Percentiles rank a stretch among this genome's conserved stretches.
These are phyloP conservation scores for Galaxea fascicularis DNA, from an alignment of 92 coral and sea anemone genomes.

Conservation along the genomic window DNA sequence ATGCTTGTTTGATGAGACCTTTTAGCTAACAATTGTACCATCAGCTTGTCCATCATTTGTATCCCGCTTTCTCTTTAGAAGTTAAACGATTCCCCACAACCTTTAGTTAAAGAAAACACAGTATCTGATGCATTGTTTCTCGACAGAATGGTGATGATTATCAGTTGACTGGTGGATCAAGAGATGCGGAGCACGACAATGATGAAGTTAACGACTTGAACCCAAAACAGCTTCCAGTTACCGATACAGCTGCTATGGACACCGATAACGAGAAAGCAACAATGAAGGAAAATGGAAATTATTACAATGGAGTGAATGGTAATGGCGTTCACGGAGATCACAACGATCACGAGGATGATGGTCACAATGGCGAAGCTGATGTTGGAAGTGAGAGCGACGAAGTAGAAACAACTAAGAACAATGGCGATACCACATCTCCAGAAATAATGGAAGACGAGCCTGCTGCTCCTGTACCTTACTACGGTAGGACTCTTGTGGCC, in stretches of 20 bases:
- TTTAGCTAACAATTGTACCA: too few relatives aligned
- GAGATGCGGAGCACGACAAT: neutral
- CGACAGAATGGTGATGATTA: slow-evolving; percentile 21
- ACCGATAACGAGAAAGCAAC: neutral
- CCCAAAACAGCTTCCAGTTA: neutral
- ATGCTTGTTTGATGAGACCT: too few relatives aligned
- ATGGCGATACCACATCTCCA: neutral
- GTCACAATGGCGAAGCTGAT: neutral
- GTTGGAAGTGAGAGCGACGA: neutral
- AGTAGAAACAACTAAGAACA: neutral
- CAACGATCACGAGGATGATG: neutral
- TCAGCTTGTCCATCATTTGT: too few relatives aligned
- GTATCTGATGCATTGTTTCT: neutral
- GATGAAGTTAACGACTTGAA: neutral
- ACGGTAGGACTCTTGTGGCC: slow-evolving; percentile 42
- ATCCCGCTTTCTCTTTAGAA: too few relatives aligned
- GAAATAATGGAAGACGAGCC: slow-evolving; percentile 10
- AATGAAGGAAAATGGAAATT: slow-evolving; percentile 18
- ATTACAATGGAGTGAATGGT: slow-evolving; percentile 12
- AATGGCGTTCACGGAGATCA: slow-evolving; percentile 6
- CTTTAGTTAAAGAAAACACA: too few relatives aligned
- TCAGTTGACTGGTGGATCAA: neutral
- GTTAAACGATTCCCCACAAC: too few relatives aligned
- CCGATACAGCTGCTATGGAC: neutral
- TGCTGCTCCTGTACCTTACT: slow-evolving; percentile 21